Evolutionary conservation across 2,888 invertebrate species (phyloP).

Genomic region (Drosophila yooni): DNA sequence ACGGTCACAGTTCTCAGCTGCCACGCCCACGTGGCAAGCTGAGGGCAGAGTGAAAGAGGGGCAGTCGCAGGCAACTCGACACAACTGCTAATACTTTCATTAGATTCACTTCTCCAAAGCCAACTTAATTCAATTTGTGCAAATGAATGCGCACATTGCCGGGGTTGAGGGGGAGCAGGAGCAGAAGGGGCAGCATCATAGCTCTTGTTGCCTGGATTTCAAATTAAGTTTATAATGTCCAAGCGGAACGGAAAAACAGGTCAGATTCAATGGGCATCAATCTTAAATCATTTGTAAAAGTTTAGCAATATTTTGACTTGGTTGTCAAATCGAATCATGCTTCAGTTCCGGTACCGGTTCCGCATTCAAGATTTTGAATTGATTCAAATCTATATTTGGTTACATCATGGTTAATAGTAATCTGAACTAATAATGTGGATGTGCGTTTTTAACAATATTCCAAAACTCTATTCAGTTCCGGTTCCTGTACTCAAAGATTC

Average conservation of each 20-base stretch:
- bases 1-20: slow-evolving; percentile 35
- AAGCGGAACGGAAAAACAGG: not conserved
- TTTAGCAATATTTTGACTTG: not conserved
- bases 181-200: not conserved
- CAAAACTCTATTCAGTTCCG: not conserved
- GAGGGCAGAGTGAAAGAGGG: not conserved
- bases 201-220: slow-evolving; percentile 28
- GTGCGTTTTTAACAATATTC: not conserved
- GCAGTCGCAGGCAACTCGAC: not conserved
- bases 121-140: slow-evolving; percentile 74
- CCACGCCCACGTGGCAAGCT: not conserved
- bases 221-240: slow-evolving; percentile 41
- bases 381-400: not conserved
- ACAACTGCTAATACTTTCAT: slow-evolving; percentile 54
- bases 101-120: slow-evolving; percentile 50
- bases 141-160: slow-evolving; percentile 56
- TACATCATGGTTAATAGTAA: no score
- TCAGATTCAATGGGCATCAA: not conserved
- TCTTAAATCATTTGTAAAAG: not conserved
- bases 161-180: no score
- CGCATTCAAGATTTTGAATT: not conserved
- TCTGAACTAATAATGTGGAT: not conserved
- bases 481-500: no score
- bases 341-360: not conserved
- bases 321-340: not conserved